phyloP scores from a whole-genome alignment of 2,797 vertebrate genomes.

The Tinamus major region DNA sequence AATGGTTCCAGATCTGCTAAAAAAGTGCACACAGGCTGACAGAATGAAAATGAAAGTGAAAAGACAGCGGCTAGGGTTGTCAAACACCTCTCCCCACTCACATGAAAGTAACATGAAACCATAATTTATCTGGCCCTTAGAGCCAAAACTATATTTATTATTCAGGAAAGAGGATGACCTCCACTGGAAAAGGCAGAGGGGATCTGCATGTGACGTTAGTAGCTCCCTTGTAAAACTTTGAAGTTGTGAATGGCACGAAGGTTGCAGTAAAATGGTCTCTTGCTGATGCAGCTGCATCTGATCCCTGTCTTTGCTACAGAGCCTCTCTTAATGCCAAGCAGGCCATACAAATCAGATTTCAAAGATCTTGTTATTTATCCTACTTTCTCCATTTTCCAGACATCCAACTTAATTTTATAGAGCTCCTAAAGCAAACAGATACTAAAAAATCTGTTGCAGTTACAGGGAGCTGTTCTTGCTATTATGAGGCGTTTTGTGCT shows the following conservation, averaged over 20 bases:
- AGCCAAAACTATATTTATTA: neutral
- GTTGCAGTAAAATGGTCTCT: neutral
- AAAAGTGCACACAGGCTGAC: neutral
- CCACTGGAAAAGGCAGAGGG: neutral
- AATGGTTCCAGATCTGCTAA: neutral
- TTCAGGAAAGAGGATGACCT: neutral
- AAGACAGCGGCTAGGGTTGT: neutral
- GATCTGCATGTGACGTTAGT: neutral
- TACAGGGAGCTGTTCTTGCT: neutral
- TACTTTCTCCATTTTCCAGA: neutral
- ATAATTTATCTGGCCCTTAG: neutral
- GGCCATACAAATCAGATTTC: neutral
- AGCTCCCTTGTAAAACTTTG: neutral
- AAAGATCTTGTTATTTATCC: neutral
- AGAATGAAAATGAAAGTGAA: neutral
- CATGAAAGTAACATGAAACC: neutral
- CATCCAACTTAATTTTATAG: neutral
- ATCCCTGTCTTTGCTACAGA: neutral
- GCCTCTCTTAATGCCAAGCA: neutral
- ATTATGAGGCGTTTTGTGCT: neutral
- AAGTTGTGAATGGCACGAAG: neutral
- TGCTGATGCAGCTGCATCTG: neutral
- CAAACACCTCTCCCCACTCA: neutral
- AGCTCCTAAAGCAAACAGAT: neutral
- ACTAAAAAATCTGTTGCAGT: neutral